These are phyloP conservation scores for Protodeltote pygarga DNA, from an alignment of 2,888 invertebrate species.

Conservation along the genomic window DNA sequence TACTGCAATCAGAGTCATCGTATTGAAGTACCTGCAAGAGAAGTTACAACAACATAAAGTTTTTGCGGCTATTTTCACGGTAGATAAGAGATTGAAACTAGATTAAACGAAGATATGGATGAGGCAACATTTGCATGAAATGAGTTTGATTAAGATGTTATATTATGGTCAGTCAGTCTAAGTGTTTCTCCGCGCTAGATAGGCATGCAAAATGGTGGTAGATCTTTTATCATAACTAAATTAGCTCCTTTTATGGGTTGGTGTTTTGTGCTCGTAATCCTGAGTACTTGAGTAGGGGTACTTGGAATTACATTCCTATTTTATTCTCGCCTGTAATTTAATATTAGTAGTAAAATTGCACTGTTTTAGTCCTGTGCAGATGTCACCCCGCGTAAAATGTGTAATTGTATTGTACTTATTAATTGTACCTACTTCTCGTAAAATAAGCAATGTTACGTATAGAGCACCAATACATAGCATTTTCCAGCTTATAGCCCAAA, in stretches of 20 bases:
- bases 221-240: slow-evolving; percentile 37
- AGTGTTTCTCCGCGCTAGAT: slow-evolving; percentile 23
- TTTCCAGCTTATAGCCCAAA: too few species aligned
- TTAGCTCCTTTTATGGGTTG: slow-evolving; percentile 21
- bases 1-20: slow-evolving; percentile 6
- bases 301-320: slow-evolving; percentile 17
- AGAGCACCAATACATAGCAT: too few species aligned
- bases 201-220: slow-evolving; percentile 35
- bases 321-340: slow-evolving; percentile 22
- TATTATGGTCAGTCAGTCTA: slow-evolving; percentile 14
- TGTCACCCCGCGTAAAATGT: slow-evolving; percentile 8
- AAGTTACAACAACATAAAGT: not conserved
- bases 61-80: slow-evolving; percentile 21
- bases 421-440: too few species aligned
- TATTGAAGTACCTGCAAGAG: not conserved
- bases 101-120: slow-evolving; percentile 4
- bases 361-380: slow-evolving; percentile 15
- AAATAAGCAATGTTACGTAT: too few species aligned
- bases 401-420: too few species aligned
- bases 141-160: slow-evolving; percentile 40
- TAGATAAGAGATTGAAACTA: slow-evolving; percentile 9
- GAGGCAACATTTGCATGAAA: slow-evolving; percentile 33
- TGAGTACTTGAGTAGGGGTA: too few species aligned
- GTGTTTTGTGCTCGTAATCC: slow-evolving; percentile 4
- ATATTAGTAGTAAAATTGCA: slow-evolving; percentile 8